Conservation (phyloP, 2,797 vertebrate genomes). For the Trachops cirrhosus region DNA sequence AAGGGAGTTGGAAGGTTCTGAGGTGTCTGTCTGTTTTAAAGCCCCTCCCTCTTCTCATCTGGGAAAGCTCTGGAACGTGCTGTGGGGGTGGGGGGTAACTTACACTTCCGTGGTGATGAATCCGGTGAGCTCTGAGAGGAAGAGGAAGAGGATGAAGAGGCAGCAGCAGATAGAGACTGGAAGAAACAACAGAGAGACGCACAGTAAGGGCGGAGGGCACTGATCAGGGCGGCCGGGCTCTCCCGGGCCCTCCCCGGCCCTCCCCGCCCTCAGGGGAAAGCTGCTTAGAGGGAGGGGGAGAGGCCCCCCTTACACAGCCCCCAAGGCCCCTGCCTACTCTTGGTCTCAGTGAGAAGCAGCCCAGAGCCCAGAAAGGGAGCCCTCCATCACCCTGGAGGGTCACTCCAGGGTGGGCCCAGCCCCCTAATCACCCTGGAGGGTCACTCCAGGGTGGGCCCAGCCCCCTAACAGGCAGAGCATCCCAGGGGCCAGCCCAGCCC, state of each 20-base stretch:
- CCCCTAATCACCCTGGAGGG: no score
- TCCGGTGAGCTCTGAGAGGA: slow-evolving; percentile 98
- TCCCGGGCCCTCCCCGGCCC: fast-evolving
- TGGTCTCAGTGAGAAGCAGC: neutral
- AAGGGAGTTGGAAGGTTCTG: neutral
- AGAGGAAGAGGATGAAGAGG: slow-evolving; percentile 98
- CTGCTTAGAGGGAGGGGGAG: neutral
- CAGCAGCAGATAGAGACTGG: slow-evolving; percentile 99
- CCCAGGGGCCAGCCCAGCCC: neutral
- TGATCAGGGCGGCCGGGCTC: fast-evolving
- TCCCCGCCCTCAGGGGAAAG: neutral
- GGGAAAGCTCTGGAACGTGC: neutral
- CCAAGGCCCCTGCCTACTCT: neutral
- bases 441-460: neutral
- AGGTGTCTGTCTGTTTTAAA: neutral
- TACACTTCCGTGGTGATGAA: slow-evolving; percentile 99
- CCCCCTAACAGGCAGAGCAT: neutral
- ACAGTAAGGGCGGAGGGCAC: neutral
- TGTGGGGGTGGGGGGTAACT: slow-evolving; percentile 76
- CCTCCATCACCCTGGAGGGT: no score
- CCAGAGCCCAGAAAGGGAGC: neutral
- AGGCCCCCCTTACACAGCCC: neutral
- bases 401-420: neutral
- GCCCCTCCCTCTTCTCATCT: neutral
- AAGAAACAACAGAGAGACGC: slow-evolving; percentile 69